Evolutionary conservation across 2,888 invertebrate genomes (phyloP).

Genomic region (Limnephilus auricula): DNA sequence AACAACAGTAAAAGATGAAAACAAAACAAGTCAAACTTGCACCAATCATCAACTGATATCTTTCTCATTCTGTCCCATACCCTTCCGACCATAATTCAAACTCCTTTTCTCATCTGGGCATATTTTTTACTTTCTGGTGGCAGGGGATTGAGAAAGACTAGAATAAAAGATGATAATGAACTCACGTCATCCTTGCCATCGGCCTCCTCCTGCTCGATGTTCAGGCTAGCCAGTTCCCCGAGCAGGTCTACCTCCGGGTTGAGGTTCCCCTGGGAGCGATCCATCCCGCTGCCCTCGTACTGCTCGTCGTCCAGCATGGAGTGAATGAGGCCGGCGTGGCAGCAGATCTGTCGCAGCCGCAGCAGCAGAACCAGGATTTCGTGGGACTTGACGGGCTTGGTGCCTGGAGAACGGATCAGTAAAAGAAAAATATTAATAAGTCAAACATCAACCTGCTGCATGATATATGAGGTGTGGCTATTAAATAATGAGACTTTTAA

Average conservation of each 20-base stretch:
- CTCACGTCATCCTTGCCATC: not conserved
- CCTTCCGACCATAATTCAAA: not conserved
- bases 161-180: not conserved
- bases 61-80: too few relatives aligned
- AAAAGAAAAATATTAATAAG: not conserved
- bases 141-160: too few relatives aligned
- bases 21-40: too few relatives aligned
- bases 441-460: not conserved
- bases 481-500: too few relatives aligned
- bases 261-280: conserved; percentile 68
- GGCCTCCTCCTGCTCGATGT: conserved; percentile 69
- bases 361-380: conserved; percentile 89
- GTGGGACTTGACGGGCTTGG: conserved; percentile 80
- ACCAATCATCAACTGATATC: too few relatives aligned
- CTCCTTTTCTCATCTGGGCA: too few relatives aligned
- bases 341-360: conserved; percentile 91
- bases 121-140: too few relatives aligned
- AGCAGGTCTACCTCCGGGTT: conserved; percentile 80
- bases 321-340: conserved; percentile 90
- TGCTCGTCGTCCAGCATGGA: conserved; percentile 77
- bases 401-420: conserved; percentile 71
- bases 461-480: too few relatives aligned
- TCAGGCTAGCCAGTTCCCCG: conserved; percentile 81
- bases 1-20: too few relatives aligned
- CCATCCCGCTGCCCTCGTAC: conserved; percentile 64